Evolutionary conservation across 2,797 vertebrate genomes (phyloP).

Genomic region (Lindbergichthys nudifrons): DNA sequence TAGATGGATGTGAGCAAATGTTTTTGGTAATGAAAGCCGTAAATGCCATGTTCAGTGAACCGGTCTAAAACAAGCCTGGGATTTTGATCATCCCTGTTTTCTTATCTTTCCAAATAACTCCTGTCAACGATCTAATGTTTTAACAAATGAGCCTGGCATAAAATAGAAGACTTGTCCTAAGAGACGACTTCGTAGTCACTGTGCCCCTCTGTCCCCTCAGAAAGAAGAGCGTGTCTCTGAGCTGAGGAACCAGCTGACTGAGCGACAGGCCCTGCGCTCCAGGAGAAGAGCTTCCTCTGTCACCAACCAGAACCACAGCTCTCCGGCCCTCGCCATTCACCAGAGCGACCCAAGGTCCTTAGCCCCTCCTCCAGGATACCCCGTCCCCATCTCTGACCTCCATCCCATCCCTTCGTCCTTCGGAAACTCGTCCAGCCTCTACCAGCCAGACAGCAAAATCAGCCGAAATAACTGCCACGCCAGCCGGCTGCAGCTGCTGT

Average conservation of each 20-base stretch:
- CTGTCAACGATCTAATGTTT: not conserved
- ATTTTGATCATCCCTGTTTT: not conserved
- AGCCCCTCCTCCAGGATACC: constrained; percentile 80
- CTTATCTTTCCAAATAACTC: not conserved
- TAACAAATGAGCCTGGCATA: not conserved
- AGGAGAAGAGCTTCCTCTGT: constrained; percentile 86
- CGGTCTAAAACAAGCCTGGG: not conserved
- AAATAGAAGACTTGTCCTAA: not conserved
- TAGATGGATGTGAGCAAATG: not conserved
- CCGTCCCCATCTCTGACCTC: constrained; percentile 73
- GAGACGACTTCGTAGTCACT: not conserved
- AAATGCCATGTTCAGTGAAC: not conserved
- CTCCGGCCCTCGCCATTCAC: constrained; percentile 64
- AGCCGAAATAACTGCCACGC: constrained; percentile 91
- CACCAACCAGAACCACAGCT: constrained; percentile 81
- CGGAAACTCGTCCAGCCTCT: constrained; percentile 83
- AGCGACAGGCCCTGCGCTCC: constrained; percentile 89
- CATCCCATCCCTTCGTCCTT: constrained; percentile 81
- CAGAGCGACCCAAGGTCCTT: constrained; percentile 78
- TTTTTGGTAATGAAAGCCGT: not conserved
- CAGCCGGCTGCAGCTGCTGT: constrained; percentile 90
- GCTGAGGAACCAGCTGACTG: constrained; percentile 90
- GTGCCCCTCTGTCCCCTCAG: constrained; percentile 70
- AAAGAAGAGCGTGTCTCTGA: constrained; percentile 92
- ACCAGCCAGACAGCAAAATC: constrained; percentile 86